Evolutionary conservation across 2,113 vertebrate species (phyloP), one percentile per base, ranked within the genome.

Genomic region (Vireo altiloquus): DNA sequence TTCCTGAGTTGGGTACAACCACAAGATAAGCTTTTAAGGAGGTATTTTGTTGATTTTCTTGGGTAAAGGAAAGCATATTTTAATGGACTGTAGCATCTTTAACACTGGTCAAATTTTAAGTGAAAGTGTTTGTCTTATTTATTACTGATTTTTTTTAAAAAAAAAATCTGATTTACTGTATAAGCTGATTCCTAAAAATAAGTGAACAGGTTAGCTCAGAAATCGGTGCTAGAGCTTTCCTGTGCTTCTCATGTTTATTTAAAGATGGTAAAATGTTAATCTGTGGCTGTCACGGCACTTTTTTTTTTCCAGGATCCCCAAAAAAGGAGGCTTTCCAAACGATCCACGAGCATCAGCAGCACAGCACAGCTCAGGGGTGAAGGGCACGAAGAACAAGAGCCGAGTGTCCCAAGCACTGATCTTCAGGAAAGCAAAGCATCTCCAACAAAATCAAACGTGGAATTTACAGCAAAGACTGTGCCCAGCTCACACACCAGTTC

Each of bases 221-320:
- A 82, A n/a, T 69, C 17, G n/a, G 5, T 50, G 31, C 23, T 8
- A 40, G n/a, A 61, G 4, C 28, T 82, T 79, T 69, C n/a, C 37
- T 84, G 76, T 80, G 42, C 20, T 47, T 80, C 46, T 44, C 3
- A 3, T 37, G 22, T 39, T 56, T 25, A 6, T 59, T 82, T 42
- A 52, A 88, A 59, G 22, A 6, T 25, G 23, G 8, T 6, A 2
- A 21, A 11, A 28, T 52, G 44, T 37, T 82, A 52, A 87, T 54
- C 13, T 64, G 1, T 57, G 39, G 5, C 40, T 92, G 30, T 89
- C 16, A 68, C 61, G 81, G 46, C 30, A 3, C 21, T n/a, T 65
- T 22, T 76, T 80, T 60, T 22, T 76, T 76, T 59, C 42, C 69
- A 99, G 99, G 99, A 98, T 65, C 93, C 96, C 64, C 96, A 96